Evolutionary conservation across 2,888 invertebrate genomes (phyloP).

Genomic region (Macrophya annulata): DNA sequence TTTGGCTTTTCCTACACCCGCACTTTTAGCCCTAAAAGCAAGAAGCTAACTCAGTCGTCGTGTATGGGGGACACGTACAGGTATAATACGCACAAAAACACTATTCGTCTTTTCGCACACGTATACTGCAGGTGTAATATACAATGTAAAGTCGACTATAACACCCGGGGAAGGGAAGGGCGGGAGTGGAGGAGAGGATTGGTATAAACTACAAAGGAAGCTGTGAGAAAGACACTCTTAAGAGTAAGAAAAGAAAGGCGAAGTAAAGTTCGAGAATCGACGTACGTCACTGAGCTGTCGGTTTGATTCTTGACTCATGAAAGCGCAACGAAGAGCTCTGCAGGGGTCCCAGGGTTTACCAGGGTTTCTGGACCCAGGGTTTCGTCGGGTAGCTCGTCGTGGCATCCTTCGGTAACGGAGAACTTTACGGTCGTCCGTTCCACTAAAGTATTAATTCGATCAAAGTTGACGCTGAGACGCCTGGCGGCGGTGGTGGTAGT

Average conservation of each 20-base stretch:
- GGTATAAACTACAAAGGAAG: constrained; percentile 23
- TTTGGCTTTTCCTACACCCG: not conserved
- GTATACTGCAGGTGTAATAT: not conserved
- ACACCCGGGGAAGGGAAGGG: not conserved
- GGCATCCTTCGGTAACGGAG: constrained; percentile 40
- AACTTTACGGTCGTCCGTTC: constrained; percentile 53
- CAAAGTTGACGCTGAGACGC: constrained; percentile 53
- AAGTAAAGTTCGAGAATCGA: constrained; percentile 17
- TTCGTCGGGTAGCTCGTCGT: constrained; percentile 23
- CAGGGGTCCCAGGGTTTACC: constrained; percentile 27
- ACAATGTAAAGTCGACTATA: constrained; percentile 11
- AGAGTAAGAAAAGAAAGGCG: not conserved
- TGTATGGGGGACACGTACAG: not conserved
- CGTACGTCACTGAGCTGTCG: constrained; percentile 6
- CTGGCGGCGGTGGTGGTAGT: constrained; percentile 20
- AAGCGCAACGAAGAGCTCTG: constrained; percentile 39
- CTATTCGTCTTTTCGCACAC: not conserved
- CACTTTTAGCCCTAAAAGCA: constrained; percentile 34
- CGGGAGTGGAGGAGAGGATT: not conserved
- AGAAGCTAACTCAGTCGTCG: constrained; percentile 1
- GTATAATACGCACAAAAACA: not conserved
- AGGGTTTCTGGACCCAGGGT: constrained; percentile 17
- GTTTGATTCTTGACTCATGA: constrained; percentile 51
- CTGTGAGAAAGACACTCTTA: constrained; percentile 4
- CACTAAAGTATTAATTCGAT: constrained; percentile 56